Evolutionary conservation across 2,797 vertebrate species (phyloP).

Genomic region (Myotis pilosus): DNA sequence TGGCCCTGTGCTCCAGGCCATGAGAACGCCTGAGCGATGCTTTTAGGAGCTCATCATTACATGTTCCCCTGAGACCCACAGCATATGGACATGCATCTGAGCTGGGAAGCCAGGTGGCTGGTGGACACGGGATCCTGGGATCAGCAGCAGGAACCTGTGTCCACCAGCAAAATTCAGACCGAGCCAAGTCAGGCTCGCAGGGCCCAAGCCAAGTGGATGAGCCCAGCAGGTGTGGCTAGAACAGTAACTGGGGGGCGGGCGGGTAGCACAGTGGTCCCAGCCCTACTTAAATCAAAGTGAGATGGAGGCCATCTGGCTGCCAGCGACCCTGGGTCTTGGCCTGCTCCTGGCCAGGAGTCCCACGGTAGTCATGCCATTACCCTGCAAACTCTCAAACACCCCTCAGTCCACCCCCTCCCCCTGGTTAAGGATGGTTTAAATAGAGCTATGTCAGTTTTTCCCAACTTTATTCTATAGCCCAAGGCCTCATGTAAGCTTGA

Average conservation of each 20-base stretch:
- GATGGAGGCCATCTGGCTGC: not conserved
- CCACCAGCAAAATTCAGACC: not conserved
- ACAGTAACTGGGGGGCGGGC: no score
- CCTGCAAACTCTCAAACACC: not conserved
- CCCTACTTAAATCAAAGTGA: constrained; percentile 11
- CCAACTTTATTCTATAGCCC: not conserved
- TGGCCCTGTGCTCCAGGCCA: not conserved
- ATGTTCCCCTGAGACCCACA: not conserved
- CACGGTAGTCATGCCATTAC: not conserved
- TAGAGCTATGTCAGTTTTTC: not conserved
- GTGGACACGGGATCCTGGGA: not conserved
- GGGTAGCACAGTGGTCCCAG: not conserved
- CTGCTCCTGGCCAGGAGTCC: not conserved
- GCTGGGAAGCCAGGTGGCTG: not conserved
- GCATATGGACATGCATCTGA: not conserved
- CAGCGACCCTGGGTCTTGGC: not conserved
- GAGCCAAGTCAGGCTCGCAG: not conserved
- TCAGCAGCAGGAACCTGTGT: not conserved
- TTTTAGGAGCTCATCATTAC: not conserved
- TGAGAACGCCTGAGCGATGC: not conserved
- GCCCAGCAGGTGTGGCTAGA: not conserved
- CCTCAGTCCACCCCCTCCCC: not conserved
- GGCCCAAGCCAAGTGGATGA: not conserved
- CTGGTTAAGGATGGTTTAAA: not conserved
- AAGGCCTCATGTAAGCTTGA: not conserved